phyloP scores from a whole-genome alignment of 2,797 vertebrate species.

The Lepus townsendii region DNA sequence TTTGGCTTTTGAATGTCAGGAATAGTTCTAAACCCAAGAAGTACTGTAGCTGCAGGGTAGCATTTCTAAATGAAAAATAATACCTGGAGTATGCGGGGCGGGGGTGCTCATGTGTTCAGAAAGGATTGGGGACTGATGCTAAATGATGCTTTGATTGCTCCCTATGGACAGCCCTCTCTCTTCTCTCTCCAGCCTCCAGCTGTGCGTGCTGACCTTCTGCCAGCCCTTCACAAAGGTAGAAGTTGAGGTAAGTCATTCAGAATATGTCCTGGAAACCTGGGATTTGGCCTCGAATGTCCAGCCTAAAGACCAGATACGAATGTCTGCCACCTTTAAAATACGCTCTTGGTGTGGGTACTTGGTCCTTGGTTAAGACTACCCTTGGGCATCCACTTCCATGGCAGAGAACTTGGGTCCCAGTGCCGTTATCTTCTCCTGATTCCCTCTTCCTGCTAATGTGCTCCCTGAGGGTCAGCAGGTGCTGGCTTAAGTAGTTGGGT shows the following conservation, averaged over 20 bases:
- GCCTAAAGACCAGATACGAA: not conserved
- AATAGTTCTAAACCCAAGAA: not conserved
- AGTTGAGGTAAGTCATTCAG: constrained; percentile 93
- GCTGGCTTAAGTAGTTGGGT: too few species aligned
- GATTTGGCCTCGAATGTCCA: constrained; percentile 3
- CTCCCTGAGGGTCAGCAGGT: too few species aligned
- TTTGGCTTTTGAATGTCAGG: not conserved
- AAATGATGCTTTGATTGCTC: not conserved
- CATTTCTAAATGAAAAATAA: not conserved
- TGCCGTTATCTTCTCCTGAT: too few species aligned
- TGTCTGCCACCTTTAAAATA: not conserved
- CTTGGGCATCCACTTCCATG: too few species aligned
- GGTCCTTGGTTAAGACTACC: too few species aligned
- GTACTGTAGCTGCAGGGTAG: not conserved
- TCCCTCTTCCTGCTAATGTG: too few species aligned
- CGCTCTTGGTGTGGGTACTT: too few species aligned
- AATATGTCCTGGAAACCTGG: not conserved
- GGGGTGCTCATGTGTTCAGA: not conserved
- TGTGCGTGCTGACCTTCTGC: constrained; percentile 93
- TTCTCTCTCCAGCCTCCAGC: constrained; percentile 89
- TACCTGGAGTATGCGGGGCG: not conserved
- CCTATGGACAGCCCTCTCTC: not conserved
- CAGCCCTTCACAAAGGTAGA: constrained; percentile 96
- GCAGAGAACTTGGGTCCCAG: too few species aligned
- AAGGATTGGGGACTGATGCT: not conserved